These are phyloP conservation scores for Pollenia amentaria DNA, from an alignment of 2,888 invertebrate genomes.

Conservation along the genomic window DNA sequence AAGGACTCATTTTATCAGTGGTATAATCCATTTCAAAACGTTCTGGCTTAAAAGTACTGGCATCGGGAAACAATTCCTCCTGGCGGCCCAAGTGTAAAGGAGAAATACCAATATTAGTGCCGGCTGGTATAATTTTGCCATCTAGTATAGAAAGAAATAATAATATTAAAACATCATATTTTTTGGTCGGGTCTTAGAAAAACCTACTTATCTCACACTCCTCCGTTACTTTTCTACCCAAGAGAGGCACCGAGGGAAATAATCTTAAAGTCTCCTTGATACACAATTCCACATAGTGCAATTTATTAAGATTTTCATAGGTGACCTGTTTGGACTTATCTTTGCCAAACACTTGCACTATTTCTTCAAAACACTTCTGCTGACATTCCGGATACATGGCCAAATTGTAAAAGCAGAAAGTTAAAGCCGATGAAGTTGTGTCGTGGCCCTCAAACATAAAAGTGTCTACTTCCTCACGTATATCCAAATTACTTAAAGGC, in stretches of 20 bases:
- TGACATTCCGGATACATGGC: slow-evolving; percentile 85
- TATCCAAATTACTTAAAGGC: slow-evolving; percentile 86
- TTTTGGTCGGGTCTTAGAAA: too few relatives aligned
- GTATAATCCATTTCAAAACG: slow-evolving; percentile 82
- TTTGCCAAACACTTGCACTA: slow-evolving; percentile 83
- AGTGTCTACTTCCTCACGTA: slow-evolving; percentile 90
- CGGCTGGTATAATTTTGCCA: slow-evolving; percentile 83
- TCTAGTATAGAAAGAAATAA: slow-evolving; percentile 76
- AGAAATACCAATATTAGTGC: slow-evolving; percentile 82
- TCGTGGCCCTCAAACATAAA: slow-evolving; percentile 89
- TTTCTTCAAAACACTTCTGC: slow-evolving; percentile 85
- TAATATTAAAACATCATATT: neutral
- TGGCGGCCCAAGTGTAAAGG: slow-evolving; percentile 81
- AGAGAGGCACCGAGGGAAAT: slow-evolving; percentile 83
- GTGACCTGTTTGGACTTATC: slow-evolving; percentile 81
- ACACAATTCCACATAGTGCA: slow-evolving; percentile 83
- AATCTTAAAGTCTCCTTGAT: slow-evolving; percentile 83
- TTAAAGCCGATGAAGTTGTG: slow-evolving; percentile 85
- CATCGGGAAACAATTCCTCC: slow-evolving; percentile 80
- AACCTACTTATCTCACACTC: slow-evolving; percentile 83
- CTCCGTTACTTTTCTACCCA: slow-evolving; percentile 81
- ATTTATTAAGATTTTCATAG: slow-evolving; percentile 80
- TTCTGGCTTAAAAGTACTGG: slow-evolving; percentile 82
- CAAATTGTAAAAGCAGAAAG: slow-evolving; percentile 85
- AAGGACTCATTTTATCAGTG: slow-evolving; percentile 82